Base-by-base conservation (phyloP, 2,888 invertebrate genomes). In the Dexiosoma caninum region DNA sequence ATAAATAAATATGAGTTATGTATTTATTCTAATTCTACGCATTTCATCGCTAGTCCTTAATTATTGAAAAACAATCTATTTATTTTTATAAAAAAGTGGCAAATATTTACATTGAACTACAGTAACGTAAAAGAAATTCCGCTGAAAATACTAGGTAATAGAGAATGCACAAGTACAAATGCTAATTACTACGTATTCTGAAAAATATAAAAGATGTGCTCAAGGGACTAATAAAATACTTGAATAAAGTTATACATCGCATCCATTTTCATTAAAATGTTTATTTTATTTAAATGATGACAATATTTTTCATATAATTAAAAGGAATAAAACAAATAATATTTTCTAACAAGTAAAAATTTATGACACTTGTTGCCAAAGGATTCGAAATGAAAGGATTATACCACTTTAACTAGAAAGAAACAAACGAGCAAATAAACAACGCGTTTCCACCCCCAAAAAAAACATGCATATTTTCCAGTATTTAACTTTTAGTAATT, bases 221-320 rank as follows among this genome's bases (percentile, higher is more conserved):
- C 51, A 23, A 42, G 71, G 71, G 71, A 67, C 57, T 27, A 35
- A 51, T 49, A 66, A 67, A 67, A 78, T 23, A 35, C 37, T 35
- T 35, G 49, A 27, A 37, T n/a, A 53, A 72, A 49, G 40, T 35
- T 71, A 64, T 71, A 66, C 51, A 71, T 64, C 64, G 55, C 66
- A 66, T 74, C 27, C 23, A 32, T 46, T 59, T 67, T 57, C 37
- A 57, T 55, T n/a, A 64, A 67, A 67, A 49, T 79, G 59, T 40
- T 72, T 69, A 42, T 49, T 59, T 69, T 57, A 49, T 74, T 59
- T 59, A 40, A 67, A 51, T 21, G n/a, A 5, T 59, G 35, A 8
- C 40, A 53, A 14, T 57, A 81, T 81, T 81, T 57, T 55, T 72
- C 80, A 67, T 67, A 81, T 72, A 76, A 81, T 72, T 81, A 81